phyloP scores from a whole-genome alignment of 2,797 vertebrate genomes.

The Cygnus olor region DNA sequence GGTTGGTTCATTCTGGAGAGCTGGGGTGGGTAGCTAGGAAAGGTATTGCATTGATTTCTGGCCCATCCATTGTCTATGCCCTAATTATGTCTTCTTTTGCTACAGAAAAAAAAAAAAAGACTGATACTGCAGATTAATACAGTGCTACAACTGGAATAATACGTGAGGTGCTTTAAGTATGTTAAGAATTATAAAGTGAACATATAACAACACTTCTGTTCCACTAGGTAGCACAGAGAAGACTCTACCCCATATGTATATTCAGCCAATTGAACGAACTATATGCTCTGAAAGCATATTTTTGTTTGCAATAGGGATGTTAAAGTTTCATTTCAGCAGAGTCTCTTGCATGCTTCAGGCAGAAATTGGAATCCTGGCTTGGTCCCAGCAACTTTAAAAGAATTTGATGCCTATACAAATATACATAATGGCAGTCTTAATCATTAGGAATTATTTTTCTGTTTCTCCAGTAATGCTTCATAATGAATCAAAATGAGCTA shows the following conservation, averaged over 20 bases:
- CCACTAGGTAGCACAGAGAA: not conserved
- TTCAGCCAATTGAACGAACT: not conserved
- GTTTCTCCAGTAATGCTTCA: constrained; percentile 59
- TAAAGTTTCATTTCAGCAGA: constrained; percentile 39
- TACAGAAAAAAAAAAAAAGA: not conserved
- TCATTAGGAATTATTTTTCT: constrained; percentile 69
- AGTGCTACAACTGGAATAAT: not conserved
- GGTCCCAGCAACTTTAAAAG: constrained; percentile 67
- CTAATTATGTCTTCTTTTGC: not conserved
- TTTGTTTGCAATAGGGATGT: not conserved
- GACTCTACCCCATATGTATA: not conserved
- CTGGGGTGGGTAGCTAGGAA: not conserved
- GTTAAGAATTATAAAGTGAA: not conserved
- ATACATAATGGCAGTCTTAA: constrained; percentile 60
- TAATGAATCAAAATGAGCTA: constrained; percentile 66
- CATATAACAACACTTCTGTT: not conserved
- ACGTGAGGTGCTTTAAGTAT: not conserved
- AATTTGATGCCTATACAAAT: constrained; percentile 65
- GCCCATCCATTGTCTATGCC: not conserved
- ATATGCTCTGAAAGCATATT: not conserved
- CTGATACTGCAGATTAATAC: not conserved
- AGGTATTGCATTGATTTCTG: not conserved
- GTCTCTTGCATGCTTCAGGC: constrained; percentile 37
- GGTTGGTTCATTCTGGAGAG: not conserved
- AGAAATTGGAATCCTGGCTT: constrained; percentile 59